phyloP scores from a whole-genome alignment of 2,797 vertebrate species.

The Notamacropus eugenii region DNA sequence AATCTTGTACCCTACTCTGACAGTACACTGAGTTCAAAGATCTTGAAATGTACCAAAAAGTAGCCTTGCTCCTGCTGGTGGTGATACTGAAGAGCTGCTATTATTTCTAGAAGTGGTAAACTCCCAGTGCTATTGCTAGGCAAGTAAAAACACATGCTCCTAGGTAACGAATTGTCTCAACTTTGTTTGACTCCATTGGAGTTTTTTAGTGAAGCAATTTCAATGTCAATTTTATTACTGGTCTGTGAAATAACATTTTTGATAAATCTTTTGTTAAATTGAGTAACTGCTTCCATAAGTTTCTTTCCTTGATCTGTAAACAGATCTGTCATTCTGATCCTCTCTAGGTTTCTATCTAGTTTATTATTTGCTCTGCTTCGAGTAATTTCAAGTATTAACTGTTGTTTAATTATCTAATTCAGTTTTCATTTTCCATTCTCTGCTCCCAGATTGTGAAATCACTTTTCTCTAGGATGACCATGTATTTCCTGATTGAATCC shows the following conservation, averaged over 20 bases:
- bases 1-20: too few species aligned
- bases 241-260: too few species aligned
- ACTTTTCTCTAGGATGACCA: constrained; percentile 99
- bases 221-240: too few species aligned
- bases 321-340: constrained; percentile 92
- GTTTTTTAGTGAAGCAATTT: too few species aligned
- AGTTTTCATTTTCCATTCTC: constrained; percentile 86
- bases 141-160: constrained; percentile 93
- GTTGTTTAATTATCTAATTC: too few species aligned
- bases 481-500: constrained; percentile 96
- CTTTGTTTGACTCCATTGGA: too few species aligned
- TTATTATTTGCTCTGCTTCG: constrained; percentile 93
- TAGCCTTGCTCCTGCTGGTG: not conserved
- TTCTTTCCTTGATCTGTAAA: constrained; percentile 94
- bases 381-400: constrained; percentile 86
- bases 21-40: not conserved
- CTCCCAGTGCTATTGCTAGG: constrained; percentile 92
- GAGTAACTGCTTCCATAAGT: constrained; percentile 93
- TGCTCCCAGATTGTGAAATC: constrained; percentile 95
- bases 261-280: constrained; percentile 90
- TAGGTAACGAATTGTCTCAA: too few species aligned
- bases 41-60: not conserved
- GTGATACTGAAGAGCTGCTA: not conserved
- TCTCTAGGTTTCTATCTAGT: constrained; percentile 96
- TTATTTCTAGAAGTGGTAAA: constrained; percentile 94